phyloP scores from a whole-genome alignment of 2,797 vertebrate genomes.

The Sternarchorhynchus goeldii region DNA sequence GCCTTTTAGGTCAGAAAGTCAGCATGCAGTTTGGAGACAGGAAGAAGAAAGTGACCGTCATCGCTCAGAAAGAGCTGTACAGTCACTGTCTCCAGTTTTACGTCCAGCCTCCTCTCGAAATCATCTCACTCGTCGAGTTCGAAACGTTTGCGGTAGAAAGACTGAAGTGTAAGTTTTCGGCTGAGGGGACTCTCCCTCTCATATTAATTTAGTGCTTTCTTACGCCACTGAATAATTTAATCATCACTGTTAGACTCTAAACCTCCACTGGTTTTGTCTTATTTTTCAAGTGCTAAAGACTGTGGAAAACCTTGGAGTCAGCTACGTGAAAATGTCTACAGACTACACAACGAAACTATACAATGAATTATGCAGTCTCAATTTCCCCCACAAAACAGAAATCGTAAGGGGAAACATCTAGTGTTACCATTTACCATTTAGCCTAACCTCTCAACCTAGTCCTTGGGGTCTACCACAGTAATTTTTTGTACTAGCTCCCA shows the following conservation, averaged over 20 bases:
- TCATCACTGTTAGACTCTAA: too few relatives aligned
- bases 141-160: constrained; percentile 90
- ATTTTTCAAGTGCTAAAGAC: constrained; percentile 84
- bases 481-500: too few relatives aligned
- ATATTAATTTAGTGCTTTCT: too few relatives aligned
- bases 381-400: constrained; percentile 79
- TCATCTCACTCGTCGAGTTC: constrained; percentile 88
- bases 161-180: constrained; percentile 81
- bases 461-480: too few relatives aligned
- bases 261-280: background rate
- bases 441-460: too few relatives aligned
- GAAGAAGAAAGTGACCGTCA: constrained; percentile 55
- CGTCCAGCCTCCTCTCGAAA: constrained; percentile 86
- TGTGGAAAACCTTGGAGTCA: constrained; percentile 89
- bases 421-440: background rate
- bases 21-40: constrained; percentile 66
- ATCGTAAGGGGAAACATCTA: constrained; percentile 64
- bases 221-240: too few relatives aligned
- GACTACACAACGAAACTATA: constrained; percentile 76
- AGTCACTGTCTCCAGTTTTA: constrained; percentile 90
- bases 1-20: background rate
- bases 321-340: constrained; percentile 72
- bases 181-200: background rate
- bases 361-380: constrained; percentile 73
- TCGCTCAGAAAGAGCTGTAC: constrained; percentile 74